A percentile compares a stretch with the other conserved stretches of the same genome.
These are phyloP conservation scores for Brachylomia viminalis DNA, from an alignment of 2,888 invertebrate genomes.

Conservation along the genomic window DNA sequence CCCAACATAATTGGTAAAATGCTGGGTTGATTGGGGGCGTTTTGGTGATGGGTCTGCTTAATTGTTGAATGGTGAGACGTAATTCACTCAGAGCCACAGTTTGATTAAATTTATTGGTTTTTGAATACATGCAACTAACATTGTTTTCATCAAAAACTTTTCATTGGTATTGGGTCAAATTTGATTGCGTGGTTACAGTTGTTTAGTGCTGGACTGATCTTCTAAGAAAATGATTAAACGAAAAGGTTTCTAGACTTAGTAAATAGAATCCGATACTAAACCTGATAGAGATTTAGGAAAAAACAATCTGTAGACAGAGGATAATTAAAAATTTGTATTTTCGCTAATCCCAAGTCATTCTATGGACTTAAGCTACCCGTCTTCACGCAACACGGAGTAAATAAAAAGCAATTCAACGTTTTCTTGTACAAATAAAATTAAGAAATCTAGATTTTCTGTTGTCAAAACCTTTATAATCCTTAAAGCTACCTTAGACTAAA, in stretches of 20 bases:
- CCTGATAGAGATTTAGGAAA: background rate
- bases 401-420: background rate
- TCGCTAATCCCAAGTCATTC: background rate
- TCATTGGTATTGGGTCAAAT: background rate
- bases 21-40: background rate
- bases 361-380: background rate
- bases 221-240: background rate
- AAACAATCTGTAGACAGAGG: background rate
- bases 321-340: background rate
- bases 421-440: background rate
- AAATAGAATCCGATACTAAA: background rate
- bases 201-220: too few relatives aligned
- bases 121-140: background rate
- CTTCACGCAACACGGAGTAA: background rate
- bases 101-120: background rate
- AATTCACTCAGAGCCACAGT: too few relatives aligned
- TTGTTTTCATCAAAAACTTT: background rate
- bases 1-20: background rate
- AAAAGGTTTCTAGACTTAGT: background rate
- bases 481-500: conserved; percentile 19
- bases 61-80: background rate
- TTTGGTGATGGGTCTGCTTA: background rate
- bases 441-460: background rate
- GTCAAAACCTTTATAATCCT: conserved; percentile 10
- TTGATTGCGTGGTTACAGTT: background rate